A percentile compares a stretch with the other conserved stretches of the same genome.
phyloP scores from a whole-genome alignment of 1,140 invertebrate genomes.

The Vollenhovia emeryi region DNA sequence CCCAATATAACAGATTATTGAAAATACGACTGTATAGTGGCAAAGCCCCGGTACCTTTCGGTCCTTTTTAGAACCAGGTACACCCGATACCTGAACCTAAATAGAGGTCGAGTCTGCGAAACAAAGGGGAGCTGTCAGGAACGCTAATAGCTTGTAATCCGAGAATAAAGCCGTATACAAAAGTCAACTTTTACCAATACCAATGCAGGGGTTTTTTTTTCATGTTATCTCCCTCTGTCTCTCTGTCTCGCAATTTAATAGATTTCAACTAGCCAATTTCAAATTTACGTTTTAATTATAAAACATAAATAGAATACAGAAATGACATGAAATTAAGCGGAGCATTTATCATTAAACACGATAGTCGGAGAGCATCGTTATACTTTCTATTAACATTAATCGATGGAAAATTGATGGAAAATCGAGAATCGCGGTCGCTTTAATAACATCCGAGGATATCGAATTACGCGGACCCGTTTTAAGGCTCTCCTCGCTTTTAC shows the following conservation, averaged over 20 bases:
- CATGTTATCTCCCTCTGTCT: not conserved
- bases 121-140: slow-evolving; percentile 24
- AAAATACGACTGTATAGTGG: not conserved
- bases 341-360: not conserved
- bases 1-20: slow-evolving; percentile 8
- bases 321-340: not conserved
- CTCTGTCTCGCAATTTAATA: not conserved
- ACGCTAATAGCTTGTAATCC: slow-evolving; percentile 28
- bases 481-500: slow-evolving; percentile 36
- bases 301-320: not conserved
- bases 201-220: not conserved
- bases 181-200: slow-evolving; percentile 8
- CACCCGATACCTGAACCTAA: slow-evolving; percentile 13
- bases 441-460: slow-evolving; percentile 32
- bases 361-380: not conserved
- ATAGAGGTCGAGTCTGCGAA: slow-evolving; percentile 16
- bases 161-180: slow-evolving; percentile 22
- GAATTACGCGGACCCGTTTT: slow-evolving; percentile 38
- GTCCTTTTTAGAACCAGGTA: slow-evolving; percentile 18
- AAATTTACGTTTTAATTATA: not conserved
- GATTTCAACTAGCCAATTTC: not conserved
- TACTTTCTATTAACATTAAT: not conserved
- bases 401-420: not conserved
- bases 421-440: not conserved
- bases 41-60: not conserved